phyloP scores from a whole-genome alignment of 2,888 invertebrate species.

The Plutella xylostella region DNA sequence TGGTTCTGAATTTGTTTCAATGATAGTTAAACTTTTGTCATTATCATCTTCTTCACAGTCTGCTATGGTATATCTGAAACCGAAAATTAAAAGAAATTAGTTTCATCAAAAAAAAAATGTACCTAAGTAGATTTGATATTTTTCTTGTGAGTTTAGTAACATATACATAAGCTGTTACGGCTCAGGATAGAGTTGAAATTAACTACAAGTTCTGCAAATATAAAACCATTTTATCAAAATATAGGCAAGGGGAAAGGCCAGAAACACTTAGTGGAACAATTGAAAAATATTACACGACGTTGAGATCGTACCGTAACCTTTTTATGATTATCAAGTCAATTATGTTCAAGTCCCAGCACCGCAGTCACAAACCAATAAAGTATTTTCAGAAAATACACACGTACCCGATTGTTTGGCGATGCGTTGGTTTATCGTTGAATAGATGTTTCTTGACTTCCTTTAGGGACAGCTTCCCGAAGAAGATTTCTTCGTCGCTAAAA shows the following conservation, averaged over 20 bases:
- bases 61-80: conserved; percentile 10
- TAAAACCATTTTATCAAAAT: not conserved
- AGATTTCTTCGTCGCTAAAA: conserved; percentile 48
- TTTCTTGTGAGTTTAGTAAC: not conserved
- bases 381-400: conserved; percentile 14
- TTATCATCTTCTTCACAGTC: conserved; percentile 16
- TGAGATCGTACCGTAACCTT: not conserved
- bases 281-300: not conserved
- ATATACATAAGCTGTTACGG: not conserved
- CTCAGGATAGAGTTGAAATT: too few relatives aligned
- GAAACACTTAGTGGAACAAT: not conserved
- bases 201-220: not conserved
- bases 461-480: conserved; percentile 37
- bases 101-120: not conserved
- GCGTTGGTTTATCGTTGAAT: conserved; percentile 22
- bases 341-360: too few relatives aligned
- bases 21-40: conserved; percentile 33
- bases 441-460: conserved; percentile 39
- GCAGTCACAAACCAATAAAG: not conserved
- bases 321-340: not conserved
- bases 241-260: not conserved
- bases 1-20: conserved; percentile 45
- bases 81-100: not conserved
- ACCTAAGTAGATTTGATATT: not conserved
- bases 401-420: conserved; percentile 27